Base-by-base conservation (phyloP, 2,113 vertebrate species). In the Trematomus loennbergii region DNA sequence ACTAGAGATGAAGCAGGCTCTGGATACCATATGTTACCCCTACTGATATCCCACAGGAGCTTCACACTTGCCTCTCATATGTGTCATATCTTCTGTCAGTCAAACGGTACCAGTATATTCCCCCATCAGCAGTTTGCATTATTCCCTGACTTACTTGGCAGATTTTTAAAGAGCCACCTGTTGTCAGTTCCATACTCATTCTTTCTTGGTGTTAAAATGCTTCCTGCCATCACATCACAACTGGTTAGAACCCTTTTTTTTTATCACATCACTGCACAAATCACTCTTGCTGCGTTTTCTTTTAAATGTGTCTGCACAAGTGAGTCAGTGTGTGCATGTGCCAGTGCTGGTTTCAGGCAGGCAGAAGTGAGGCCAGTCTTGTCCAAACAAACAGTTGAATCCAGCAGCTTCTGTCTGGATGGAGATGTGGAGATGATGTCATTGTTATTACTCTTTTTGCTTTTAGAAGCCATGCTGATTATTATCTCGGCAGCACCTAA, bases 311-410 rank as follows among this genome's bases (percentile, higher is more conserved):
- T 62, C 43, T 20, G 49, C 43, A 57, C 73, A 78, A 18, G 55
- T 11, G 25, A 70, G 69, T 61, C 61, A 6, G 15, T 22, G 62
- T 72, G 48, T 66, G 61, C 57, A 55, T 66, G 68, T 68, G 74
- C 57, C 72, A 61, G 75, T 45, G 82, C 36, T 61, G 71, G 36
- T 83, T 88, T 79, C 20, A 59, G 67, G 62, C 68, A 9, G 67
- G 67, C 69, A 80, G 64, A 55, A 48, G 68, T 45, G 65, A 77
- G 68, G 83, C 66, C 52, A 5, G 67, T 85, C 80, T 76, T 80
- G 68, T 85, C 68, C 59, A 92, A 86, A 86, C 81, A 89, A 89
- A 86, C 72, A 17, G 48, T n/a, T 65, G 68, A 75, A 82, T 68
- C 78, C 74, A 72, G 12, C 76, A 48, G 40, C 76, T 85, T 73